phyloP scores from a whole-genome alignment of 2,797 vertebrate species.

The Erpetoichthys calabaricus region DNA sequence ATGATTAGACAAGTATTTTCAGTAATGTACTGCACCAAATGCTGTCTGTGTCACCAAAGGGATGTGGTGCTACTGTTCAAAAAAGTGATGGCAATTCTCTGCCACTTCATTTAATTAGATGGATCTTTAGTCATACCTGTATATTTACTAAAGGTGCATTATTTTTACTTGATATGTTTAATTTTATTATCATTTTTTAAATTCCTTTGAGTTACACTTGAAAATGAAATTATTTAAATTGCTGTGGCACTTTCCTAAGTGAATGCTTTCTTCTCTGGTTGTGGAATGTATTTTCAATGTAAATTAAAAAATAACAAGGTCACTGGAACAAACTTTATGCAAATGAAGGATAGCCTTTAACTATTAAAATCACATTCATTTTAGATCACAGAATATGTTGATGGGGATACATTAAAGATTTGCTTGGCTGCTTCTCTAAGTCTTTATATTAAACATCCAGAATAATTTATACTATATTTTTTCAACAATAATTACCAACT shows the following conservation, averaged over 20 bases:
- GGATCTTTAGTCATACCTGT: slow-evolving; percentile 33
- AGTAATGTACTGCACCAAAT: too few relatives aligned
- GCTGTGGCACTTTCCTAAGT: slow-evolving; percentile 19
- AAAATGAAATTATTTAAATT: not conserved
- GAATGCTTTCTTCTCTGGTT: slow-evolving; percentile 37
- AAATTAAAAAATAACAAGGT: slow-evolving; percentile 51
- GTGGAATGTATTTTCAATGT: slow-evolving; percentile 33
- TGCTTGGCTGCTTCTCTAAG: slow-evolving; percentile 44
- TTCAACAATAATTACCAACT: slow-evolving; percentile 40
- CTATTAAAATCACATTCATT: slow-evolving; percentile 32
- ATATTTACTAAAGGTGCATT: slow-evolving; percentile 29
- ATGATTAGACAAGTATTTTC: too few relatives aligned
- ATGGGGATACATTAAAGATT: slow-evolving; percentile 39
- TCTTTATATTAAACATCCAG: slow-evolving; percentile 27
- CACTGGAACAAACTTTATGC: slow-evolving; percentile 29
- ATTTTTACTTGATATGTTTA: slow-evolving; percentile 17
- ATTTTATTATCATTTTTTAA: slow-evolving; percentile 18
- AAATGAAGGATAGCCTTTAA: slow-evolving; percentile 49
- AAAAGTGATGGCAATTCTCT: too few relatives aligned
- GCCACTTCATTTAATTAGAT: too few relatives aligned
- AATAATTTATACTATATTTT: slow-evolving; percentile 29
- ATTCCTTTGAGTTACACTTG: not conserved
- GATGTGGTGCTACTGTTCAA: too few relatives aligned
- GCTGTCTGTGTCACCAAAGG: too few relatives aligned
- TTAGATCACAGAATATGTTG: slow-evolving; percentile 27